Evolutionary conservation across 1,140 invertebrate genomes (phyloP).

Genomic region (Galendromus occidentalis): DNA sequence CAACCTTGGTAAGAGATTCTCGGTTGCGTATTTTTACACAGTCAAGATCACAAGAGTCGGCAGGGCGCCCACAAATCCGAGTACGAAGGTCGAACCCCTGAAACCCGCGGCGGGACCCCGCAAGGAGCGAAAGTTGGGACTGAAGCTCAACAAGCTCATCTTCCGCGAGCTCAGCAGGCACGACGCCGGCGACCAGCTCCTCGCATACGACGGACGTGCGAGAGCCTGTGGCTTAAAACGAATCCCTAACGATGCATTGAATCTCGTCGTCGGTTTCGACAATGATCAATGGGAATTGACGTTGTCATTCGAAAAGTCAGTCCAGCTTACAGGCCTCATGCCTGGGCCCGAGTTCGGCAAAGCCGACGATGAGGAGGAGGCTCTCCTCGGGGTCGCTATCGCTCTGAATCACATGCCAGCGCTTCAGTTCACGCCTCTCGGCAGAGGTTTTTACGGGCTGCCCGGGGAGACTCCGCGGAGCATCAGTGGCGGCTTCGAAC

Average conservation of each 20-base stretch:
- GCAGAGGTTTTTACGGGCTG: background rate
- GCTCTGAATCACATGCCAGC: background rate
- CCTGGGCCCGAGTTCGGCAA: background rate
- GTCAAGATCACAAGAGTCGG: background rate
- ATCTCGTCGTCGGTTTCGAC: background rate
- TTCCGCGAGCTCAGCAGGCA: background rate
- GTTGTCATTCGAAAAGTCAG: background rate
- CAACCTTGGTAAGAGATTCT: background rate
- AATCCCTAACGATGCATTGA: background rate
- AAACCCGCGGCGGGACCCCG: background rate
- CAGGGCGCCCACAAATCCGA: background rate
- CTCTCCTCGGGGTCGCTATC: background rate
- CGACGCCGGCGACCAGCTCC: background rate
- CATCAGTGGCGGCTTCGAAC: background rate
- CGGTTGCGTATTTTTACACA: background rate
- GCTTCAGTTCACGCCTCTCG: background rate
- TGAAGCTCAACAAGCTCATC: background rate
- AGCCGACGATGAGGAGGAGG: background rate
- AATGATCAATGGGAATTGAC: background rate
- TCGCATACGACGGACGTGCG: background rate
- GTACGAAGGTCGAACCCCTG: background rate
- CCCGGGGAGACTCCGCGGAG: background rate
- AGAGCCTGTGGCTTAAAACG: background rate
- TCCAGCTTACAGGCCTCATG: background rate
- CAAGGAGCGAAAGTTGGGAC: background rate